Evolutionary conservation across 2,113 vertebrate genomes (phyloP).

Genomic region (Ailuropoda melanoleuca): DNA sequence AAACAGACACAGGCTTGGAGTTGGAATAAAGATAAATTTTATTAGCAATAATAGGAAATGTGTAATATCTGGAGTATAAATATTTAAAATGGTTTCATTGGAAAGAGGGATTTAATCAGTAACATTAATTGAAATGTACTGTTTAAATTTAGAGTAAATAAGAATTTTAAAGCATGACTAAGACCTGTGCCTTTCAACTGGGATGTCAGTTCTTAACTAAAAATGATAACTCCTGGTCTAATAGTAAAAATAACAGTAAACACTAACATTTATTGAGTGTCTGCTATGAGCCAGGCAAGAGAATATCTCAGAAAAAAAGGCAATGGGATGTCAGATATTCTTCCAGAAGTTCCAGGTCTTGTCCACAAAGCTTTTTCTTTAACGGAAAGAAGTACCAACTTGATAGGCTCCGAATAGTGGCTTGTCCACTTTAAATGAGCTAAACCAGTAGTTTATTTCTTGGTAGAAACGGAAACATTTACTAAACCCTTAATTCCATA

Average conservation of each 20-base stretch:
- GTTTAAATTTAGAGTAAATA: conserved; percentile 59
- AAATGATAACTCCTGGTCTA: neutral
- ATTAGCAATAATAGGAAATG: conserved; percentile 4
- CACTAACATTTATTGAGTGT: conserved; percentile 2
- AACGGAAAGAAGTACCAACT: neutral
- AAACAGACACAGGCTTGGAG: conserved; percentile 8
- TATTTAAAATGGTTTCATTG: conserved; percentile 60
- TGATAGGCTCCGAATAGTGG: neutral
- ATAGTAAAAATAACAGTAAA: neutral
- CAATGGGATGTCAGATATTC: neutral
- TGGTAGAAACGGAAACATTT: conserved; percentile 18
- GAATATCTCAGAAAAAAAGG: conserved; percentile 23
- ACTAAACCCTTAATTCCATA: neutral
- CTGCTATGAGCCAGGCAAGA: neutral
- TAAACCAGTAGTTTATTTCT: neutral
- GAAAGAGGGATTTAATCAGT: conserved; percentile 43
- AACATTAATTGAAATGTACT: conserved; percentile 43
- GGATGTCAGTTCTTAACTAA: conserved; percentile 19
- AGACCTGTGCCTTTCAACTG: conserved; percentile 17
- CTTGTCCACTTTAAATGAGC: neutral
- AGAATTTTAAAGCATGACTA: conserved; percentile 45
- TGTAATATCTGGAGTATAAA: conserved; percentile 59
- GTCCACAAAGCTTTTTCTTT: neutral
- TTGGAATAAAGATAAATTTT: conserved; percentile 57
- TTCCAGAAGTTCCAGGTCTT: neutral